These are phyloP conservation scores for Alectoris magna DNA, from an alignment of 2,797 vertebrate genomes.

Conservation along the genomic window DNA sequence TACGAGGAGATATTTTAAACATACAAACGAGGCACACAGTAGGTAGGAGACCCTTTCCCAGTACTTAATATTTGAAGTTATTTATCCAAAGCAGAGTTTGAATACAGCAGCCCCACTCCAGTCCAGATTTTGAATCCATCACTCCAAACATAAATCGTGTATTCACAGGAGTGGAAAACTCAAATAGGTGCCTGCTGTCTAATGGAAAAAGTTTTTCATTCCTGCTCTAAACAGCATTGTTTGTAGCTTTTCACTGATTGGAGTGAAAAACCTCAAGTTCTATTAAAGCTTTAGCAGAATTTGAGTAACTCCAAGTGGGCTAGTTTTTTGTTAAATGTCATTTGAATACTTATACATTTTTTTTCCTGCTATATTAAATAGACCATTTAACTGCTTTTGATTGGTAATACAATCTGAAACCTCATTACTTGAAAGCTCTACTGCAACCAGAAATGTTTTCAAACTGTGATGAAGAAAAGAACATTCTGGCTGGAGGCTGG, in stretches of 20 bases:
- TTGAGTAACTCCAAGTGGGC: neutral
- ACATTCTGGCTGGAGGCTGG: slow-evolving; percentile 21
- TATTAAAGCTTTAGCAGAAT: slow-evolving; percentile 12
- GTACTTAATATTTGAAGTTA: neutral
- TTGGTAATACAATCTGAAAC: slow-evolving; percentile 56
- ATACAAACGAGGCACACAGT: neutral
- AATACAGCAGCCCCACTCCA: neutral
- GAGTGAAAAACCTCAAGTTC: neutral
- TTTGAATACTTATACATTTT: slow-evolving; percentile 23
- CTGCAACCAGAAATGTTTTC: slow-evolving; percentile 24
- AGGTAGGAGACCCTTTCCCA: neutral
- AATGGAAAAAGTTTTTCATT: slow-evolving; percentile 34
- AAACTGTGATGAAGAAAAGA: slow-evolving; percentile 25
- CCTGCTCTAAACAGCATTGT: neutral
- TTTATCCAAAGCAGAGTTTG: neutral
- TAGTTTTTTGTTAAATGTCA: slow-evolving; percentile 33
- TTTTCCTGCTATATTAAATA: slow-evolving; percentile 39
- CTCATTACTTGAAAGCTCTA: slow-evolving; percentile 61
- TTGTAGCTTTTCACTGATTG: neutral
- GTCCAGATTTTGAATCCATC: slow-evolving; percentile 29
- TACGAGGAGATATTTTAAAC: slow-evolving; percentile 24
- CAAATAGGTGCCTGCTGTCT: slow-evolving; percentile 7
- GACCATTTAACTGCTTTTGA: slow-evolving; percentile 53
- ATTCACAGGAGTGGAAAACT: slow-evolving; percentile 27
- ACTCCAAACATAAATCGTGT: slow-evolving; percentile 10